Evolutionary conservation across 2,113 vertebrate genomes (phyloP).

Genomic region (Phylloscopus trochilus): DNA sequence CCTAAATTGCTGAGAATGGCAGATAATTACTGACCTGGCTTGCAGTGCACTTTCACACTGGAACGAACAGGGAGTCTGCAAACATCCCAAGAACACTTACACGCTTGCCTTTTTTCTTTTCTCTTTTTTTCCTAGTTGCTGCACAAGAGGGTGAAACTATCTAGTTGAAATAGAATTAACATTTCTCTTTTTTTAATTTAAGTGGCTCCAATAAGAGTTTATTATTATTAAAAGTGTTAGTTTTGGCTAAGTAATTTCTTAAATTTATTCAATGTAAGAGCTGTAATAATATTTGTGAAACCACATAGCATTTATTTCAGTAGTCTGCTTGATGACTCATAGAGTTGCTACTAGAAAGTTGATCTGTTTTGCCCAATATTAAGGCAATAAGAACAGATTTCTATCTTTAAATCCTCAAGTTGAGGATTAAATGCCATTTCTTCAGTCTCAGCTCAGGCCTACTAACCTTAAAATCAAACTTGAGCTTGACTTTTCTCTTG

Average conservation of each 20-base stretch:
- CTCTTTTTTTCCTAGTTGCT: neutral
- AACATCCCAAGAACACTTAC: neutral
- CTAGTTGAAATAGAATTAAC: neutral
- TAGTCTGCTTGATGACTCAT: neutral
- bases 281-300: neutral
- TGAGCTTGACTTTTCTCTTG: neutral
- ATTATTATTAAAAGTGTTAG: neutral
- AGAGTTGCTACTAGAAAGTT: neutral
- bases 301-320: neutral
- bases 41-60: neutral
- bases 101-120: rapidly evolving
- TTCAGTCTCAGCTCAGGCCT: neutral
- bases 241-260: neutral
- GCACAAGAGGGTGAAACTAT: neutral
- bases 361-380: neutral
- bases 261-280: neutral
- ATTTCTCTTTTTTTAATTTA: neutral
- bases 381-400: neutral
- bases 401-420: neutral
- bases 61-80: neutral
- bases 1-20: neutral
- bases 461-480: neutral
- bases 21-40: neutral
- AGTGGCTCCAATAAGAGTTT: neutral
- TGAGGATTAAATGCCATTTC: neutral